Evolutionary conservation across 2,888 invertebrate genomes (phyloP).

Genomic region (Stenchaetothrips biformis): DNA sequence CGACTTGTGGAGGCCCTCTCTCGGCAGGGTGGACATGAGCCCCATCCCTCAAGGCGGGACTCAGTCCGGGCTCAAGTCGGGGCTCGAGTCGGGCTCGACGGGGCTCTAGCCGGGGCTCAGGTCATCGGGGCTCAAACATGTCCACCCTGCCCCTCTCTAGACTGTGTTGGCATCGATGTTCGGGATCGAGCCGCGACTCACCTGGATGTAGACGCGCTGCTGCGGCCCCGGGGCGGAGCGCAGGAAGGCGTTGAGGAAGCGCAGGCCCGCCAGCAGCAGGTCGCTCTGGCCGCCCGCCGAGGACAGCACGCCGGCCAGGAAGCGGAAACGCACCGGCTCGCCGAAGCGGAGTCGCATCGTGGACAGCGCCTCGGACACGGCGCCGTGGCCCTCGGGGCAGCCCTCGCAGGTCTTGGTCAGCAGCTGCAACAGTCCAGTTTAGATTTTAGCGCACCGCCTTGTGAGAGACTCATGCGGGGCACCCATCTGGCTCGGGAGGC

Average conservation of each 20-base stretch:
- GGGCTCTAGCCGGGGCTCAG: too few relatives aligned
- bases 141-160: too few relatives aligned
- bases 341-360: slow-evolving; percentile 81
- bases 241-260: slow-evolving; percentile 78
- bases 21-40: too few relatives aligned
- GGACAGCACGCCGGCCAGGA: slow-evolving; percentile 82
- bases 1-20: too few relatives aligned
- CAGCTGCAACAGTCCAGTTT: slow-evolving; percentile 53
- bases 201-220: slow-evolving; percentile 68
- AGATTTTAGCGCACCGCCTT: too few relatives aligned
- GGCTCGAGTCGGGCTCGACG: too few relatives aligned
- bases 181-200: neutral
- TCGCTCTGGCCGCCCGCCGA: slow-evolving; percentile 66
- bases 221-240: slow-evolving; percentile 70
- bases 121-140: too few relatives aligned
- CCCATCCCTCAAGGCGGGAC: too few relatives aligned
- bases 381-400: slow-evolving; percentile 68
- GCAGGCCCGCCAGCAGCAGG: slow-evolving; percentile 71
- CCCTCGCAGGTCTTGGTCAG: slow-evolving; percentile 77
- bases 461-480: too few relatives aligned
- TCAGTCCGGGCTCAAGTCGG: too few relatives aligned
- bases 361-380: slow-evolving; percentile 86
- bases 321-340: slow-evolving; percentile 87
- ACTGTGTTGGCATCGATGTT: too few relatives aligned
- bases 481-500: too few relatives aligned